phyloP scores from a whole-genome alignment of 2,888 invertebrate genomes.

The Strigamia transsilvanica region DNA sequence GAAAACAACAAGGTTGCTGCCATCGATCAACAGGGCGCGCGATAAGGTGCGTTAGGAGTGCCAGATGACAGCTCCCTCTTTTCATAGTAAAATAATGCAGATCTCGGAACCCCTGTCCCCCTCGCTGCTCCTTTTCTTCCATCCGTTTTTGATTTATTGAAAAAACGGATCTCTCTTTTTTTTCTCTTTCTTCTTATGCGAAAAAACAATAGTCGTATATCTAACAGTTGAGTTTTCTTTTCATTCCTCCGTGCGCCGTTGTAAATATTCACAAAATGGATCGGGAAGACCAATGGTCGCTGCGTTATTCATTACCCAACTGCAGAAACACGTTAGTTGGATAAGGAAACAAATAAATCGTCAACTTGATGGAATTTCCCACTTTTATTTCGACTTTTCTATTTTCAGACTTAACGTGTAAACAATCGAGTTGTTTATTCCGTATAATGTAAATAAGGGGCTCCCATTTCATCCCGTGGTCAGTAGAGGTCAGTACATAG shows the following conservation, averaged over 20 bases:
- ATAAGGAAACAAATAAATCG: not conserved
- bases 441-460: no score
- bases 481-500: no score
- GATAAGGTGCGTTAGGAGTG: slow-evolving; percentile 1
- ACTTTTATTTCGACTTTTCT: no score
- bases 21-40: not conserved
- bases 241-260: not conserved
- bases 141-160: not conserved
- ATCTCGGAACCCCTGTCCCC: not conserved
- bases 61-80: not conserved
- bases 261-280: not conserved
- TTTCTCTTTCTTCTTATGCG: not conserved
- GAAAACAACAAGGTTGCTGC: slow-evolving; percentile 14
- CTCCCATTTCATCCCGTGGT: no score
- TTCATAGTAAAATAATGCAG: not conserved
- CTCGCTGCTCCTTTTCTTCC: not conserved
- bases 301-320: no score
- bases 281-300: not conserved
- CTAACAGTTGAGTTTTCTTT: not conserved
- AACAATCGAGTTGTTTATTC: no score
- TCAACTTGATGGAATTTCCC: no score
- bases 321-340: not conserved
- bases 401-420: no score
- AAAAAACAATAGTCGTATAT: not conserved
- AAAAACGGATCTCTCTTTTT: not conserved